Evolutionary conservation across 2,888 invertebrate species (phyloP).

Genomic region (Nematopogon swammerdamellus): DNA sequence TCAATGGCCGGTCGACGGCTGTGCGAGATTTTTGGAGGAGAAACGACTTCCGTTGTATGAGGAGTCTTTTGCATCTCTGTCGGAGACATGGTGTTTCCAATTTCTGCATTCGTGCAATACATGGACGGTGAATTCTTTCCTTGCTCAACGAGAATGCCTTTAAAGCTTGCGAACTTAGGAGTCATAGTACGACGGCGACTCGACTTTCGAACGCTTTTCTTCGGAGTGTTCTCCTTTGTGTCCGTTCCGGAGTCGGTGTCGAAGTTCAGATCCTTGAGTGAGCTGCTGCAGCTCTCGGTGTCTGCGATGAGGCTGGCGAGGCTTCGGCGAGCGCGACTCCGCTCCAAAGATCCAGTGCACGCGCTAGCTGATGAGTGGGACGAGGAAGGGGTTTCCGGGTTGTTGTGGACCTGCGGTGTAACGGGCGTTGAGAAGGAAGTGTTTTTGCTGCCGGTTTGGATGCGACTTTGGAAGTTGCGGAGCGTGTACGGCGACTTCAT

Average conservation of each 20-base stretch:
- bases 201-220: slow-evolving; percentile 27
- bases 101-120: slow-evolving; percentile 36
- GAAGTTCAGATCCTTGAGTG: slow-evolving; percentile 46
- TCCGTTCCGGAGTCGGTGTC: slow-evolving; percentile 44
- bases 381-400: slow-evolving; percentile 43
- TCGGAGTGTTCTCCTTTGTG: slow-evolving; percentile 46
- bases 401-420: slow-evolving; percentile 37
- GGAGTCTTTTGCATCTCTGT: slow-evolving; percentile 44
- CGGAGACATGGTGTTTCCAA: slow-evolving; percentile 30
- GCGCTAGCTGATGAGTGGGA: slow-evolving; percentile 40
- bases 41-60: slow-evolving; percentile 28
- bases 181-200: slow-evolving; percentile 26
- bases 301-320: slow-evolving; percentile 45
- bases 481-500: slow-evolving; percentile 47
- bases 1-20: slow-evolving; percentile 31
- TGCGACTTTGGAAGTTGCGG: slow-evolving; percentile 40
- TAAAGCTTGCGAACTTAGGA: slow-evolving; percentile 36
- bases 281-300: slow-evolving; percentile 50
- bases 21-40: slow-evolving; percentile 38
- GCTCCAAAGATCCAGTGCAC: slow-evolving; percentile 39
- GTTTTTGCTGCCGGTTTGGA: slow-evolving; percentile 26
- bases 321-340: slow-evolving; percentile 43
- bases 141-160: slow-evolving; percentile 38
- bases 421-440: slow-evolving; percentile 35
- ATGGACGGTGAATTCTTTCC: slow-evolving; percentile 25